Conservation (phyloP, 2,888 invertebrate genomes). For the Oegoconia quadripuncta region DNA sequence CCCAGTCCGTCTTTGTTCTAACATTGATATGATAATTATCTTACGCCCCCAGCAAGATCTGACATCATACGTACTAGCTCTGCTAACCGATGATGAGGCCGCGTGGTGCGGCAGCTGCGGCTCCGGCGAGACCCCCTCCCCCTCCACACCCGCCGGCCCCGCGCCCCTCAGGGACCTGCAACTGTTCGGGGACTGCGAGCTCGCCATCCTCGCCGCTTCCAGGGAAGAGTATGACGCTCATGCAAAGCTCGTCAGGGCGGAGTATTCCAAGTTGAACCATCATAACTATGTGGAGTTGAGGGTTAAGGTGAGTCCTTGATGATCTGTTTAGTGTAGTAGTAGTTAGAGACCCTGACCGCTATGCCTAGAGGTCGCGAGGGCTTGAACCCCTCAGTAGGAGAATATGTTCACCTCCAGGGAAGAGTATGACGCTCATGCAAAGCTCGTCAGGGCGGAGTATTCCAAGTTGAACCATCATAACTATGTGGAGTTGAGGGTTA, state of each 20-base stretch:
- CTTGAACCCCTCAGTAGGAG: too few relatives aligned
- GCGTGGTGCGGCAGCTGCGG: constrained; percentile 43
- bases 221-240: constrained; percentile 59
- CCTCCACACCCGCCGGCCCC: constrained; percentile 17
- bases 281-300: constrained; percentile 54
- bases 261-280: constrained; percentile 51
- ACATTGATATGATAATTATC: too few relatives aligned
- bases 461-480: constrained; percentile 42
- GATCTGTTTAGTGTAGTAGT: not conserved
- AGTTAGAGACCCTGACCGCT: too few relatives aligned
- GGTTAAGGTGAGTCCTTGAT: constrained; percentile 47
- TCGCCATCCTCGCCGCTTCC: constrained; percentile 59
- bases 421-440: constrained; percentile 61
- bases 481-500: constrained; percentile 58
- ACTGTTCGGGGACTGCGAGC: constrained; percentile 58
- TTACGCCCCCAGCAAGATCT: constrained; percentile 56
- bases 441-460: constrained; percentile 61
- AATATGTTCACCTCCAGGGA: constrained; percentile 47
- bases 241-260: constrained; percentile 58
- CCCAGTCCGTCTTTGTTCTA: too few relatives aligned
- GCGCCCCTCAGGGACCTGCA: constrained; percentile 42
- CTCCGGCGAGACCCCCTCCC: constrained; percentile 18
- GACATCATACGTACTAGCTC: constrained; percentile 59
- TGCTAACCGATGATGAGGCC: constrained; percentile 65
- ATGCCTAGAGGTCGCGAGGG: too few relatives aligned